These are phyloP conservation scores for Hydropotes inermis DNA, from an alignment of 2,113 vertebrate genomes.

Conservation along the genomic window DNA sequence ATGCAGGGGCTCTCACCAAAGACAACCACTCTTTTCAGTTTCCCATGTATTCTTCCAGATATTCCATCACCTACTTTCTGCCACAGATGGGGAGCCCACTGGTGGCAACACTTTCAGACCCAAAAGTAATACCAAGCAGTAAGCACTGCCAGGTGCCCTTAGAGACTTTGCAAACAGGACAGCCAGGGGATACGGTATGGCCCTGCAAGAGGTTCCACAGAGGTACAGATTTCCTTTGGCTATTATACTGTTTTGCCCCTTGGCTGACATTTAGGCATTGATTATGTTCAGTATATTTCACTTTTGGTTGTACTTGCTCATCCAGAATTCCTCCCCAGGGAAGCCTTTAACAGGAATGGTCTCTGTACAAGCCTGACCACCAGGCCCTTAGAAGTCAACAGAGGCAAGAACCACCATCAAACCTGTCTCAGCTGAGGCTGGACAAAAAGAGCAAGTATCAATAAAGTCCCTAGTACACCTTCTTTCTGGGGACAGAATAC, in stretches of 20 bases:
- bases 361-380: neutral
- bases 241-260: neutral
- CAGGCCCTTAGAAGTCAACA: neutral
- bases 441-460: neutral
- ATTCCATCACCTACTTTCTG: neutral
- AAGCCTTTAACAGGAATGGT: neutral
- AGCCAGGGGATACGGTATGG: neutral
- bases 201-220: neutral
- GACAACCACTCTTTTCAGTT: neutral
- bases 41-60: neutral
- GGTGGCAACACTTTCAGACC: neutral
- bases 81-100: neutral
- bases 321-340: neutral
- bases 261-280: slow-evolving; percentile 27
- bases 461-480: neutral
- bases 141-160: neutral
- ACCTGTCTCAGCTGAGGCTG: neutral
- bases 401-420: slow-evolving; percentile 14
- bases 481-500: neutral
- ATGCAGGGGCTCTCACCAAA: neutral
- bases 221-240: neutral
- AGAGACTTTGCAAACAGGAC: neutral
- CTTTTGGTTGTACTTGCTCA: neutral
- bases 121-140: neutral
- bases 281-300: slow-evolving; percentile 25